Conservation (phyloP, 2,797 vertebrate genomes). For the Mergus octosetaceus region DNA sequence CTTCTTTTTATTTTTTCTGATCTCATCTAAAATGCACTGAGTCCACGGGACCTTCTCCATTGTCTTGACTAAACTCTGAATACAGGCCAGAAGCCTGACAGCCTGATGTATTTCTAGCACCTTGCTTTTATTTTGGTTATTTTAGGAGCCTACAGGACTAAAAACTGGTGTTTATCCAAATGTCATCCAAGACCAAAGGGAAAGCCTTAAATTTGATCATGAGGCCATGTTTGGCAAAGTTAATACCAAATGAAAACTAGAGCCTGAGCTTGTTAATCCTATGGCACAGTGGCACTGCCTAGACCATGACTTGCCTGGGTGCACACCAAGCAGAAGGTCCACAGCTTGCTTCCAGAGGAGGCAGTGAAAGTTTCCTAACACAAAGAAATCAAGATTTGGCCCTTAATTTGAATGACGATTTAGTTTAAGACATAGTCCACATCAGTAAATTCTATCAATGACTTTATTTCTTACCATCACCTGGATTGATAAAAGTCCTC, state of each 20-base stretch:
- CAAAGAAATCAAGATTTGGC: not conserved
- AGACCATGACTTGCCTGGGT: not conserved
- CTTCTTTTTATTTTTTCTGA: not conserved
- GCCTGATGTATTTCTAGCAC: not conserved
- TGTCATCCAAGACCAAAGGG: not conserved
- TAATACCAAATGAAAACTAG: not conserved
- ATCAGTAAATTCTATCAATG: not conserved
- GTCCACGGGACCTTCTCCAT: not conserved
- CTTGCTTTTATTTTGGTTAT: not conserved
- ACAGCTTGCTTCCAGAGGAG: not conserved
- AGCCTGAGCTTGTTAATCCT: not conserved
- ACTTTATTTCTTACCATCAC: not conserved
- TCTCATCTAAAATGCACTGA: not conserved
- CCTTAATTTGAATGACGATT: not conserved
- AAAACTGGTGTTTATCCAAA: conserved; percentile 9
- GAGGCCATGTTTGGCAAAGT: not conserved
- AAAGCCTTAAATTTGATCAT: not conserved
- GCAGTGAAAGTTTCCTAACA: not conserved
- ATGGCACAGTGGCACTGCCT: fast-evolving
- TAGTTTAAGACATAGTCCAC: not conserved
- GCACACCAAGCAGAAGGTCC: not conserved
- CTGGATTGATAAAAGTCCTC: not conserved
- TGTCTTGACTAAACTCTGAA: not conserved
- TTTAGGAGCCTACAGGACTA: not conserved
- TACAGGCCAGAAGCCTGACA: not conserved